Conservation (phyloP, 2,888 invertebrate genomes). For the Thera obeliscata region DNA sequence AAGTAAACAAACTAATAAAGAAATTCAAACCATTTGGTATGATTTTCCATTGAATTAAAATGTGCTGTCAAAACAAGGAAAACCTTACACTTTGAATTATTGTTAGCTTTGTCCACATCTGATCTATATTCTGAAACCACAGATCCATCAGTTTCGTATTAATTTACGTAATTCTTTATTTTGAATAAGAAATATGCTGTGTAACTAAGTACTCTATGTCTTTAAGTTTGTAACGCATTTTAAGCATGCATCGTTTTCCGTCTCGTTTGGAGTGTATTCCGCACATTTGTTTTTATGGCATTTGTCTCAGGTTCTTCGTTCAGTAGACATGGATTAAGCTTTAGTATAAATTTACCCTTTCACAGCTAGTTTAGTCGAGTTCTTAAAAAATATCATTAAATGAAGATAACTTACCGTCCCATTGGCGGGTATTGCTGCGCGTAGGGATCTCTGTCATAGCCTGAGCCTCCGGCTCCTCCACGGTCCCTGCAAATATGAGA, state of each 20-base stretch:
- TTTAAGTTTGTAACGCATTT: background rate
- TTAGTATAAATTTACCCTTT: slow-evolving; percentile 37
- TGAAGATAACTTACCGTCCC: slow-evolving; percentile 71
- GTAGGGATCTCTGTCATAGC: slow-evolving; percentile 79
- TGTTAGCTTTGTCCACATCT: background rate
- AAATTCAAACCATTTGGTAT: background rate
- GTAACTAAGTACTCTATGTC: too few relatives aligned
- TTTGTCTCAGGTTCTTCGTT: background rate
- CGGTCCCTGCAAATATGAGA: slow-evolving; percentile 66
- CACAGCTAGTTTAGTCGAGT: slow-evolving; percentile 21
- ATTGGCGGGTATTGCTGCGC: slow-evolving; percentile 78
- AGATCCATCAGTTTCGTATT: too few relatives aligned
- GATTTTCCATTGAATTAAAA: slow-evolving; percentile 3
- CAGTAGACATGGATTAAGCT: background rate
- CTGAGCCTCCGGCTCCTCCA: slow-evolving; percentile 67
- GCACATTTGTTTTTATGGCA: background rate
- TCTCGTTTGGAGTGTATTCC: background rate
- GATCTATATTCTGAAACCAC: too few relatives aligned
- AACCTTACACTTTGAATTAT: background rate
- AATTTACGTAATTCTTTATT: too few relatives aligned
- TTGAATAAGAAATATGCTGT: too few relatives aligned
- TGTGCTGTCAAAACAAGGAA: slow-evolving; percentile 6
- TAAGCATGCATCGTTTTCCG: background rate
- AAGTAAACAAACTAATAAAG: slow-evolving; percentile 30
- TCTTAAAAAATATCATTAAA: background rate